Percentiles rank a stretch among this genome's conserved stretches.
phyloP scores from a whole-genome alignment of 2,888 invertebrate genomes.

The Smittia aterrima region DNA sequence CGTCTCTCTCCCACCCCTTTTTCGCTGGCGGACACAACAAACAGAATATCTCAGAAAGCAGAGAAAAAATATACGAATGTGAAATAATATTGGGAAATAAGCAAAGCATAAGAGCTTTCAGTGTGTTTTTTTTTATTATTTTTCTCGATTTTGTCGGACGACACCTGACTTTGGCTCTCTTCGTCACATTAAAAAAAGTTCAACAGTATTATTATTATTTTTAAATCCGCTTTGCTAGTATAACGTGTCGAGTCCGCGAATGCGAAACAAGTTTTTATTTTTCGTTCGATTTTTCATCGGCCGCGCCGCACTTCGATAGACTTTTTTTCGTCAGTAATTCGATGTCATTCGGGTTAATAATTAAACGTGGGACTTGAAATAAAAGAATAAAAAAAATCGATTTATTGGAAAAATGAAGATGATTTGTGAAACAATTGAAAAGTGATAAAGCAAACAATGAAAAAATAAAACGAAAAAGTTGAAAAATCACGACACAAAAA shows the following conservation, averaged over 20 bases:
- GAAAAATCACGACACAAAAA: not conserved
- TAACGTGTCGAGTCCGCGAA: slow-evolving; percentile 41
- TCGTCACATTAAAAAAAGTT: slow-evolving; percentile 41
- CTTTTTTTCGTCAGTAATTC: slow-evolving; percentile 1
- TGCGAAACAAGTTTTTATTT: slow-evolving; percentile 38
- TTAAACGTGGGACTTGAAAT: not conserved
- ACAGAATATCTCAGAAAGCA: not conserved
- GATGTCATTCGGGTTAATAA: slow-evolving; percentile 15
- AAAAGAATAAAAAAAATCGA: not conserved
- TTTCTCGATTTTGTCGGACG: slow-evolving; percentile 41
- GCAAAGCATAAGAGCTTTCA: slow-evolving; percentile 41
- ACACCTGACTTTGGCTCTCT: slow-evolving; percentile 42
- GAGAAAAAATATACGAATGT: slow-evolving; percentile 35
- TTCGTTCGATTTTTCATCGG: slow-evolving; percentile 12
- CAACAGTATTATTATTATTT: slow-evolving; percentile 42
- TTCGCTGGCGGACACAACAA: slow-evolving; percentile 24
- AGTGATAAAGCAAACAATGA: not conserved
- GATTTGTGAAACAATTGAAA: not conserved
- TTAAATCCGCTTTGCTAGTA: slow-evolving; percentile 40
- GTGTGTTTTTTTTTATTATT: slow-evolving; percentile 35
- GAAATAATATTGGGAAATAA: slow-evolving; percentile 42
- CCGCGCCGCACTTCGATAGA: not conserved
- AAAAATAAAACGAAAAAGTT: slow-evolving; percentile 4
- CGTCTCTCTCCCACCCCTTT: slow-evolving; percentile 37
- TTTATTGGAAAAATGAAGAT: not conserved